These are phyloP conservation scores for Cyclopterus lumpus DNA, from an alignment of 2,797 vertebrate species.

Conservation along the genomic window DNA sequence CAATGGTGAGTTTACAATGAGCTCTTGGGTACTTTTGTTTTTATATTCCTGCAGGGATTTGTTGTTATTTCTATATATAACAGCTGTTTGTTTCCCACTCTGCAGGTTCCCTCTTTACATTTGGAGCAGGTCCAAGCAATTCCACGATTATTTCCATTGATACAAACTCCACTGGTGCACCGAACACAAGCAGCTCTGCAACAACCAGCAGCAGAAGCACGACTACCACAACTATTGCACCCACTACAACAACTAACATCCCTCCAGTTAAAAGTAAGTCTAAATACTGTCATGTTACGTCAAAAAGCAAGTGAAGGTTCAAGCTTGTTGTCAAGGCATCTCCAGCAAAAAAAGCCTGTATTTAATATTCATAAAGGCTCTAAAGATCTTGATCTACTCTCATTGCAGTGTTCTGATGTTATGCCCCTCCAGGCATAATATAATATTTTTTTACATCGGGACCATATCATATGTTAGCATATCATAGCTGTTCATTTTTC, in stretches of 20 bases:
- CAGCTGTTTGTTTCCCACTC: slow-evolving; percentile 10
- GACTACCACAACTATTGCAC: slow-evolving; percentile 27
- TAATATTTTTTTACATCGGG: background rate
- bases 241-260: slow-evolving; percentile 43
- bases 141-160: slow-evolving; percentile 61
- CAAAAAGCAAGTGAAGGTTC: background rate
- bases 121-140: slow-evolving; percentile 75
- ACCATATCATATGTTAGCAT: background rate
- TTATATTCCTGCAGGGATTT: slow-evolving; percentile 28
- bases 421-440: background rate
- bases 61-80: slow-evolving; percentile 18
- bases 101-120: slow-evolving; percentile 80
- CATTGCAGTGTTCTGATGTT: background rate
- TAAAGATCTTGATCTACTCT: background rate
- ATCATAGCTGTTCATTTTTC: background rate
- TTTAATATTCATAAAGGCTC: background rate
- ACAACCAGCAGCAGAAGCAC: slow-evolving; percentile 24
- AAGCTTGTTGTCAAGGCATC: background rate
- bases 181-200: slow-evolving; percentile 27
- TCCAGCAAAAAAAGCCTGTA: background rate
- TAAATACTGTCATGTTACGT: background rate
- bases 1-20: slow-evolving; percentile 40
- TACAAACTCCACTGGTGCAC: slow-evolving; percentile 44
- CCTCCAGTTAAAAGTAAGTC: slow-evolving; percentile 75
- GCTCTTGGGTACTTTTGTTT: slow-evolving; percentile 17